phyloP scores from a whole-genome alignment of 2,113 vertebrate genomes.

The Peromyscus leucopus region DNA sequence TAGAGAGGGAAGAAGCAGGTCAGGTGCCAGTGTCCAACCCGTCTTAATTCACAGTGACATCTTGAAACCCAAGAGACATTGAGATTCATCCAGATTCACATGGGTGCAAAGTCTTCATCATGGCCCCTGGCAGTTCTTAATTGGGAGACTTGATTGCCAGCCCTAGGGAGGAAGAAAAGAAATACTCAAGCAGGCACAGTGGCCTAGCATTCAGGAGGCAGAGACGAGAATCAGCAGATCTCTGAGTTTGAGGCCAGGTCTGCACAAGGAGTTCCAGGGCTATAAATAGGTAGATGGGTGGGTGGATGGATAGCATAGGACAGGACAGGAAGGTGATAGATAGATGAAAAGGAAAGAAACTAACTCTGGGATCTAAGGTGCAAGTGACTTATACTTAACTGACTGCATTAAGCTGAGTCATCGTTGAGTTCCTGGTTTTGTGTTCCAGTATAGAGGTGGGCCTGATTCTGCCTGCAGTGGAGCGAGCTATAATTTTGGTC shows the following conservation, averaged over 20 bases:
- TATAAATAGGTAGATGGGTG: neutral
- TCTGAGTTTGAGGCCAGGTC: neutral
- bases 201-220: neutral
- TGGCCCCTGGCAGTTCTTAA: neutral
- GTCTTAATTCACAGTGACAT: neutral
- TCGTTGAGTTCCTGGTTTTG: slow-evolving; percentile 35
- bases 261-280: neutral
- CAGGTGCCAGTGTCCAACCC: neutral
- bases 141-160: neutral
- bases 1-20: neutral
- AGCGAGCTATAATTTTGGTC: neutral
- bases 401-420: neutral
- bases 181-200: neutral
- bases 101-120: neutral
- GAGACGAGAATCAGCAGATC: neutral
- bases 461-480: neutral
- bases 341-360: neutral
- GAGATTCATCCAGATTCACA: neutral
- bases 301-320: too few species aligned
- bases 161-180: neutral
- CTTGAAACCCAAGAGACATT: neutral
- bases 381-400: neutral
- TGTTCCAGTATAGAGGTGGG: neutral
- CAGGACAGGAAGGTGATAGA: too few species aligned
- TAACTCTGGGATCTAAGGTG: neutral